Evolutionary conservation across 2,113 vertebrate species (phyloP).

Genomic region (Scalopus aquaticus): DNA sequence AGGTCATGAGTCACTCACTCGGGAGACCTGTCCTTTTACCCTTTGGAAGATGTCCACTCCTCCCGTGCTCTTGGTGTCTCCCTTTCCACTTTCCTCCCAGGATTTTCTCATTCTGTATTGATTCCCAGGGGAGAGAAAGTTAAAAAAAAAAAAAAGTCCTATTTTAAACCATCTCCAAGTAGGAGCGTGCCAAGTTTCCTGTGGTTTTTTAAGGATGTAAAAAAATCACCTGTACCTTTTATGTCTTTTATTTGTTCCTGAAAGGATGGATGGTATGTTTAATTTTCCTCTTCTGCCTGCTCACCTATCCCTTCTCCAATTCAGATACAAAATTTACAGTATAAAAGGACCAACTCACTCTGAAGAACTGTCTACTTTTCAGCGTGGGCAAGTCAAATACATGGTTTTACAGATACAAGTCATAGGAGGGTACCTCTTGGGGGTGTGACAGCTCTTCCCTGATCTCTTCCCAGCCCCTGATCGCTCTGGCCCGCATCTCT

Average conservation of each 20-base stretch:
- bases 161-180: not conserved
- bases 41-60: not conserved
- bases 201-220: not conserved
- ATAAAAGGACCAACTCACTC: not conserved
- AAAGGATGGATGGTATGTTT: not conserved
- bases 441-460: not conserved
- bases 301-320: too few species aligned
- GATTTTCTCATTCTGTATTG: not conserved
- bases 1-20: not conserved
- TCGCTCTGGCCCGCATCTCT: not conserved
- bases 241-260: not conserved
- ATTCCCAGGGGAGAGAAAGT: not conserved
- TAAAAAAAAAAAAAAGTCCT: not conserved
- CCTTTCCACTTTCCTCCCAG: not conserved
- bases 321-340: not conserved
- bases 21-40: too few species aligned
- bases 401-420: not conserved
- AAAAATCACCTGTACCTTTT: not conserved
- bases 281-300: not conserved
- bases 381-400: not conserved
- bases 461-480: too few species aligned
- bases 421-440: accelerated
- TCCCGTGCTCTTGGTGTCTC: not conserved
- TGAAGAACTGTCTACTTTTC: not conserved
- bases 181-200: too few species aligned